A percentile compares a stretch with the other conserved stretches of the same genome.
Evolutionary conservation across 2,113 vertebrate species (phyloP).

Genomic region (Proterorhinus semilunaris): DNA sequence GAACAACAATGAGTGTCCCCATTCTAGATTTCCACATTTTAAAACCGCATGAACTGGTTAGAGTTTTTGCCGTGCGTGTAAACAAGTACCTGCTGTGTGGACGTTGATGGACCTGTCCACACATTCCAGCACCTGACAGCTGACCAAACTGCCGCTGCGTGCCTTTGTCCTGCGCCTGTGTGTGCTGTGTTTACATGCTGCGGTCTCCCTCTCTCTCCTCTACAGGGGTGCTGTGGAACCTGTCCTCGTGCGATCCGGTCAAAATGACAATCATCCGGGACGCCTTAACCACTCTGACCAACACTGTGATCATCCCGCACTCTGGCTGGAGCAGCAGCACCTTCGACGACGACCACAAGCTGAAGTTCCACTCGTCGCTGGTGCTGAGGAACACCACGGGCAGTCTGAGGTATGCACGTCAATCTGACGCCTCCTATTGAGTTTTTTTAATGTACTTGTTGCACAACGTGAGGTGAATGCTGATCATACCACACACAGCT

Average conservation of each 20-base stretch:
- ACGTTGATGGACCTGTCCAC: background rate
- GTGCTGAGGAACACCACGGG: constrained; percentile 95
- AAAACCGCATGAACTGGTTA: no score
- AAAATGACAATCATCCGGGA: constrained; percentile 99
- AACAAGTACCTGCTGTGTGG: constrained; percentile 11
- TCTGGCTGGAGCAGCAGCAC: constrained; percentile 95
- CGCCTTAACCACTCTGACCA: constrained; percentile 90
- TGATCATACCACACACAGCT: background rate
- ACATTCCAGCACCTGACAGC: constrained; percentile 40
- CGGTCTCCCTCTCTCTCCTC: constrained; percentile 18
- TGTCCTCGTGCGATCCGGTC: constrained; percentile 93
- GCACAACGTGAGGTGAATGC: background rate
- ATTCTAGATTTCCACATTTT: background rate
- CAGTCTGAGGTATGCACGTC: constrained; percentile 85
- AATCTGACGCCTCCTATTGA: background rate
- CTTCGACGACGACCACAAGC: constrained; percentile 95
- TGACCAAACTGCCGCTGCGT: constrained; percentile 34
- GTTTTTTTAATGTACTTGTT: background rate
- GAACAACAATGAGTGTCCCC: background rate
- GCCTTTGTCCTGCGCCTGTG: constrained; percentile 2
- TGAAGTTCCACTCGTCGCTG: constrained; percentile 95
- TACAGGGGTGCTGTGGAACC: constrained; percentile 95
- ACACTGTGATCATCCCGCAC: constrained; percentile 97
- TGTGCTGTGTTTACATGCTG: background rate
- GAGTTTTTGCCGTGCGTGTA: background rate